These are phyloP conservation scores for Pseudolaguvia tuberculata DNA, from an alignment of 2,113 vertebrate genomes.

Conservation along the genomic window DNA sequence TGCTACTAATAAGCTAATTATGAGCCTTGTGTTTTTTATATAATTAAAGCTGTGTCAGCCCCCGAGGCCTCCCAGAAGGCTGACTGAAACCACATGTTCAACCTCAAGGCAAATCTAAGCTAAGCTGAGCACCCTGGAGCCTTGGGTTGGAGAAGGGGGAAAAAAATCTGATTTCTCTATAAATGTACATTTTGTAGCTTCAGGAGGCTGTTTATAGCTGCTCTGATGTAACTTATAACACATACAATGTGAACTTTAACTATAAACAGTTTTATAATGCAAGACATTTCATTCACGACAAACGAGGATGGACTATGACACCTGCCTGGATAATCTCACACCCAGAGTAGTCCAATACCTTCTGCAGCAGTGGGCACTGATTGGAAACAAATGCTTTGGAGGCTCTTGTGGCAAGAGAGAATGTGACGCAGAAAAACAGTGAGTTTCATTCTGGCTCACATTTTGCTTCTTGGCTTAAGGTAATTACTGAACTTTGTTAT, in stretches of 20 bases:
- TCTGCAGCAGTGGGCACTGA: constrained; percentile 45
- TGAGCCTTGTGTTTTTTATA: constrained; percentile 60
- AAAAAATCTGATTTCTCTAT: constrained; percentile 45
- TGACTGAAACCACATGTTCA: constrained; percentile 4
- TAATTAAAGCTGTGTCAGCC: constrained; percentile 60
- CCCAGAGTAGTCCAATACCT: constrained; percentile 30
- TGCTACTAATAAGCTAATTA: constrained; percentile 69
- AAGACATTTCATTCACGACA: neutral
- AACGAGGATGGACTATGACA: constrained; percentile 6
- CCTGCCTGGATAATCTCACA: constrained; percentile 32
- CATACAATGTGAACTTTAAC: neutral
- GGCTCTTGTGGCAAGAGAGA: constrained; percentile 27
- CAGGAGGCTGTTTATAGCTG: neutral
- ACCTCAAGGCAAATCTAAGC: neutral
- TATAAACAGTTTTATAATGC: neutral
- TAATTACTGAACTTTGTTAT: constrained; percentile 50
- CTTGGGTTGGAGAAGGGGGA: constrained; percentile 47
- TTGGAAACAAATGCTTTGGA: constrained; percentile 48
- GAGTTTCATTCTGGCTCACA: constrained; percentile 15
- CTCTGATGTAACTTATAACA: neutral
- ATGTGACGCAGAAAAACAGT: constrained; percentile 1
- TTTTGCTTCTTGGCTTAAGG: constrained; percentile 40
- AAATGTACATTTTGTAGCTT: neutral
- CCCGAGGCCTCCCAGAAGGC: constrained; percentile 51
- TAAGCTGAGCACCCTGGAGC: constrained; percentile 8